phyloP scores from a whole-genome alignment of 2,113 vertebrate species.

The Antidorcas marsupialis region DNA sequence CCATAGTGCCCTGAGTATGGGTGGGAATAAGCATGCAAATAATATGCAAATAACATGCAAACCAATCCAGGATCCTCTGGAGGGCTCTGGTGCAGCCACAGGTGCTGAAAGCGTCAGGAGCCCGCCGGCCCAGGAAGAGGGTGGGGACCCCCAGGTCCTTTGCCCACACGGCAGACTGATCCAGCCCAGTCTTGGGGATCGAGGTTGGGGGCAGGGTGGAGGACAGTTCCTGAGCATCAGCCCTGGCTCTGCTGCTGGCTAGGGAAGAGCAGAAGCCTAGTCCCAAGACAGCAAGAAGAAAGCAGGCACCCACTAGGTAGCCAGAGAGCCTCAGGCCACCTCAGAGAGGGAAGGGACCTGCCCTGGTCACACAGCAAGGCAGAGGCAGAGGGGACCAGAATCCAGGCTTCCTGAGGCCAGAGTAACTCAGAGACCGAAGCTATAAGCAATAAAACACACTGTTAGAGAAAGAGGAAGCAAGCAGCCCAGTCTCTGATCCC shows the following conservation, averaged over 20 bases:
- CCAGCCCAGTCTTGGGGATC: not conserved
- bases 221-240: slow-evolving; percentile 55
- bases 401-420: not conserved
- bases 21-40: slow-evolving; percentile 56
- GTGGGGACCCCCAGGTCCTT: not conserved
- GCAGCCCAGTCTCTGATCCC: not conserved
- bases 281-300: not conserved
- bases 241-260: slow-evolving; percentile 32
- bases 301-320: not conserved
- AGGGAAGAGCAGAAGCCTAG: slow-evolving; percentile 39
- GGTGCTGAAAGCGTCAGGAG: not conserved
- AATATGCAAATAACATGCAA: slow-evolving; percentile 52
- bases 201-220: not conserved
- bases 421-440: not conserved
- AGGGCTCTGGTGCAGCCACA: not conserved
- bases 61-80: slow-evolving; percentile 34
- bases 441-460: not conserved
- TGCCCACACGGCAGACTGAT: not conserved
- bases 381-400: not conserved
- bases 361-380: not conserved
- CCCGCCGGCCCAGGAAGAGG: not conserved
- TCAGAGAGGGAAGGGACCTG: not conserved
- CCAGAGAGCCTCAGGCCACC: not conserved
- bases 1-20: slow-evolving; percentile 50
- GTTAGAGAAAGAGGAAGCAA: not conserved